Percentiles rank a stretch among this genome's conserved stretches.
Conservation (phyloP, 1,140 invertebrate species). For the Idris sp. region DNA sequence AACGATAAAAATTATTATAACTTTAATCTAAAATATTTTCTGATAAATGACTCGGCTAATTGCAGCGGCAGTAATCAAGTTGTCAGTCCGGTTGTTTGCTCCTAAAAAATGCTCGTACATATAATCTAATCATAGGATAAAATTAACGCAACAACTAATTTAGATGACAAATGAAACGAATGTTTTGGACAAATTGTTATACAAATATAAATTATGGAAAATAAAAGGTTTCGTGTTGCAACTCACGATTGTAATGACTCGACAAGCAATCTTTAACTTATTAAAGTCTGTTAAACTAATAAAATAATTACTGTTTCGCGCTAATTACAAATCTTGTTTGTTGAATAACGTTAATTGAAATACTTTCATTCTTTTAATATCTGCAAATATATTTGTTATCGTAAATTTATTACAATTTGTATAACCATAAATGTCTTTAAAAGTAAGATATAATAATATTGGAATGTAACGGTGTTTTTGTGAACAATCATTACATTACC, state of each 20-base stretch:
- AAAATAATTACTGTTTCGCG: slow-evolving; percentile 45
- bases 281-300: slow-evolving; percentile 51
- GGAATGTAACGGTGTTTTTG: slow-evolving; percentile 42
- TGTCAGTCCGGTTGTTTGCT: slow-evolving; percentile 14
- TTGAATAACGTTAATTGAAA: slow-evolving; percentile 35
- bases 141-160: background rate
- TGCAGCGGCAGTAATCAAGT: slow-evolving; percentile 28
- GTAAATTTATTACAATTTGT: background rate
- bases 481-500: slow-evolving; percentile 30
- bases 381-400: slow-evolving; percentile 9
- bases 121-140: slow-evolving; percentile 6
- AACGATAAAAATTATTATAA: slow-evolving; percentile 32
- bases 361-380: slow-evolving; percentile 20
- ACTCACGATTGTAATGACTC: slow-evolving; percentile 29
- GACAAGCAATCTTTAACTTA: slow-evolving; percentile 47
- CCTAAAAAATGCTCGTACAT: slow-evolving; percentile 22
- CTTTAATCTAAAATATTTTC: slow-evolving; percentile 41
- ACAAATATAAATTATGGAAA: slow-evolving; percentile 9
- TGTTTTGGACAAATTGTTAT: slow-evolving; percentile 8
- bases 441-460: too few species aligned
- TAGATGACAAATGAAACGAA: slow-evolving; percentile 6
- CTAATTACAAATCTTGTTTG: slow-evolving; percentile 41
- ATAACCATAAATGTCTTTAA: too few species aligned
- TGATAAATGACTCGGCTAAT: slow-evolving; percentile 44
- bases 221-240: slow-evolving; percentile 34